Evolutionary conservation across 1,140 invertebrate species (phyloP), one percentile per base, ranked within the genome.

Genomic region (Drosophila subpulchrella): DNA sequence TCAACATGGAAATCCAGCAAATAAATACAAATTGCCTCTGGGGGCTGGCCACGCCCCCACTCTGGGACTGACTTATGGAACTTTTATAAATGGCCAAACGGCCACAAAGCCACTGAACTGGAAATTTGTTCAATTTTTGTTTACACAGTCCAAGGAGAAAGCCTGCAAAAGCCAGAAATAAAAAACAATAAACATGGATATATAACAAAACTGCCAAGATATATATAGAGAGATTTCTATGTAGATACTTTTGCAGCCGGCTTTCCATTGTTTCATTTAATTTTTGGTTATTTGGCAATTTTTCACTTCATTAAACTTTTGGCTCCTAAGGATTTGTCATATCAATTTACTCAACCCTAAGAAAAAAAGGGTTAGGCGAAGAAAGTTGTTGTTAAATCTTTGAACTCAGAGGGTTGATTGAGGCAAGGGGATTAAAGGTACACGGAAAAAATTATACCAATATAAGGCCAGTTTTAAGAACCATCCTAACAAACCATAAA

Each of bases 211-310:
- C 8, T 7, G 8, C 15, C 24, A 34, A 34, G 8, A 10, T n/a
- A 50, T 17, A 67, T 50, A 67, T 47, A 67, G 42, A 65, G 20
- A 48, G 15, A 32, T 47, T 39, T 55, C 20, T 48, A 54, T 67
- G 15, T 56, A 48, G 34, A 55, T 34, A 46, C 12, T 13, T 63
- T 36, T 34, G 12, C 38, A 55, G 39, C 32, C 41, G 13, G 7
- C 36, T 55, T 27, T 8, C 34, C 51, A 71, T 50, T 54, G 53
- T 71, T 83, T 62, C 71, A 83, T 89, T 88, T 86, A 88, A 86
- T 86, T 86, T 86, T 86, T 86, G 83, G 83, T 86, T 86, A 86
- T 86, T 80, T 86, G 71, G 83, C 83, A 88, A 88, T 86, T 86
- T 86, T 86, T 88, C 83, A 86, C 83, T 86, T 88, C 83, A 86